Evolutionary conservation across 2,113 vertebrate genomes (phyloP).

Genomic region (Nyctereutes procyonoides): DNA sequence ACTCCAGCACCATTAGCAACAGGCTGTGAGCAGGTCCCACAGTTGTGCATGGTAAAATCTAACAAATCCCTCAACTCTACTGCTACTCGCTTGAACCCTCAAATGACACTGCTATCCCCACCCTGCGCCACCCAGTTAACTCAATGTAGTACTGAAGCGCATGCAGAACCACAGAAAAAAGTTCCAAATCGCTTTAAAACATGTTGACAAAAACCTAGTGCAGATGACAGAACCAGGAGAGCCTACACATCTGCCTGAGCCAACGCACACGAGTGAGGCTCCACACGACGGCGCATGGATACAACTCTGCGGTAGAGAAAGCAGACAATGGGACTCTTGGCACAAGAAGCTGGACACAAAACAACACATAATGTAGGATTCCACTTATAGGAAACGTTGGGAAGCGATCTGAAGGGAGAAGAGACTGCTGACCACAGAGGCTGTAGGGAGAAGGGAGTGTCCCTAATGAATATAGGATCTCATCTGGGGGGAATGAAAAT

Average conservation of each 20-base stretch:
- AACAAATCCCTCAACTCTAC: neutral
- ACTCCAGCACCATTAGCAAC: neutral
- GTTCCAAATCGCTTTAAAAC: neutral
- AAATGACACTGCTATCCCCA: rapidly evolving
- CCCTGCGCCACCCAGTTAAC: neutral
- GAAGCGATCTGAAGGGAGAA: neutral
- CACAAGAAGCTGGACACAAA: neutral
- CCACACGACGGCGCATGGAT: neutral
- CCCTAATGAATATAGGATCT: neutral
- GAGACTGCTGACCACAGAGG: rapidly evolving
- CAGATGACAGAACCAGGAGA: neutral
- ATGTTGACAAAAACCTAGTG: neutral
- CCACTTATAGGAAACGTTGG: neutral
- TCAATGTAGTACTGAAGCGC: neutral
- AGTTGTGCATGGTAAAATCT: neutral
- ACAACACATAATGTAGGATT: rapidly evolving
- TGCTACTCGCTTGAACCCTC: neutral
- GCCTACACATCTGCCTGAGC: neutral
- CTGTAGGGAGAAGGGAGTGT: neutral
- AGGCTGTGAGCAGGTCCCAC: neutral
- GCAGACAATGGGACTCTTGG: too few species aligned
- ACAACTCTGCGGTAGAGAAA: neutral
- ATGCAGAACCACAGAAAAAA: neutral
- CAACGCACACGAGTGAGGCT: neutral
- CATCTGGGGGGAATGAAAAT: neutral